phyloP scores from a whole-genome alignment of 1,140 invertebrate species.

The Frieseomelitta varia region DNA sequence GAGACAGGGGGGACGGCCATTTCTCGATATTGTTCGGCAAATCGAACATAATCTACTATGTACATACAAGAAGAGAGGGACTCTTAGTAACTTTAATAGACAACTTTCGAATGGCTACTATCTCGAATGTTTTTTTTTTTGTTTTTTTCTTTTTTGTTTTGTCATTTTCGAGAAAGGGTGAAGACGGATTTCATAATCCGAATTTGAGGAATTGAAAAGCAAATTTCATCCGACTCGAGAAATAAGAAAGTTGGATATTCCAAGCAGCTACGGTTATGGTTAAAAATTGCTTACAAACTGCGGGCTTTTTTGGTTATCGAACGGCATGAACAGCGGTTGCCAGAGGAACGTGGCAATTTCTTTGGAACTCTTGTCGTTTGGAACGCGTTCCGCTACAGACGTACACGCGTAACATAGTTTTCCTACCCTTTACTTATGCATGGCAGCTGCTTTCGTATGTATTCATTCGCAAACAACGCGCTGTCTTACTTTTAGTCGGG shows the following conservation, averaged over 20 bases:
- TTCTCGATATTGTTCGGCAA: neutral
- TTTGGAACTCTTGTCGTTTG: slow-evolving; percentile 5
- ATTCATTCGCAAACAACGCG: slow-evolving; percentile 52
- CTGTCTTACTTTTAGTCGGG: slow-evolving; percentile 38
- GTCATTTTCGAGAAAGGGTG: too few species aligned
- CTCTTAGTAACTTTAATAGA: neutral
- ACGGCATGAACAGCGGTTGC: neutral
- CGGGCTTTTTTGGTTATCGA: neutral
- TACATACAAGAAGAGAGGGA: neutral
- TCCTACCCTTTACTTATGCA: slow-evolving; percentile 45
- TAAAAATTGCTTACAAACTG: neutral
- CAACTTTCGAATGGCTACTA: too few species aligned
- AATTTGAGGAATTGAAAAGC: neutral
- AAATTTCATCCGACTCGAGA: neutral
- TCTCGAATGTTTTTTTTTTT: too few species aligned
- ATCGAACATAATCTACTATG: neutral
- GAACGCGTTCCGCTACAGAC: neutral
- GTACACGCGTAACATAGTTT: slow-evolving; percentile 10
- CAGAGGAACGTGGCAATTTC: neutral
- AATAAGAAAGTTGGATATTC: neutral
- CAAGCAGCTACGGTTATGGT: neutral
- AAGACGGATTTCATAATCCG: neutral
- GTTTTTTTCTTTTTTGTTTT: too few species aligned
- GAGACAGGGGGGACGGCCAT: neutral
- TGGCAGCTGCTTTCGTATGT: slow-evolving; percentile 30